Percentiles rank a stretch among this genome's conserved stretches.
Conservation (phyloP, 2,888 invertebrate genomes). For the Cryptus viduatorius region DNA sequence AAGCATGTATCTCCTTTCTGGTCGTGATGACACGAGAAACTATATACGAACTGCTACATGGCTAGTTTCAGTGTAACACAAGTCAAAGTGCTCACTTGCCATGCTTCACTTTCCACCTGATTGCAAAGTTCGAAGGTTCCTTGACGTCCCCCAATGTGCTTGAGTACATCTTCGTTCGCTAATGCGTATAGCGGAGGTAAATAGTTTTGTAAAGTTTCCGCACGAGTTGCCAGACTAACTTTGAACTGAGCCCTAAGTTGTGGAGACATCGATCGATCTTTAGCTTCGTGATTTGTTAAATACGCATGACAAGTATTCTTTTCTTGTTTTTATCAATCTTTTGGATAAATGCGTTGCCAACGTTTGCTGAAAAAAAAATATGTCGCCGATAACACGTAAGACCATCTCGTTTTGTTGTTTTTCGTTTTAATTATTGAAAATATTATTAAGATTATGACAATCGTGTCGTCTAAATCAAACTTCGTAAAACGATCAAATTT, state of each 20-base stretch:
- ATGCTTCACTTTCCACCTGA: conserved; percentile 31
- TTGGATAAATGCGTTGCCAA: conserved; percentile 58
- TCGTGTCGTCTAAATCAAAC: neutral
- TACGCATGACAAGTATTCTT: neutral
- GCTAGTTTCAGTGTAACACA: conserved; percentile 41
- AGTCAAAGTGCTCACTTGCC: conserved; percentile 32
- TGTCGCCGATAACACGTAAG: conserved; percentile 37
- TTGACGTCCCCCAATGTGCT: neutral
- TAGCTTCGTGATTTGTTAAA: neutral
- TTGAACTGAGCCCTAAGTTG: neutral
- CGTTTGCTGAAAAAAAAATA: conserved; percentile 61
- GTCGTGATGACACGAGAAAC: conserved; percentile 18
- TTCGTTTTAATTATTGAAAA: neutral
- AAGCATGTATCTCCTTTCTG: neutral
- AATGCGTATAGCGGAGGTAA: conserved; percentile 7
- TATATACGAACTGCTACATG: conserved; percentile 17
- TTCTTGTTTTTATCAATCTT: neutral
- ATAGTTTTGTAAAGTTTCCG: neutral
- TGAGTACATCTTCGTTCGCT: conserved; percentile 36
- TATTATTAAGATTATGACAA: neutral
- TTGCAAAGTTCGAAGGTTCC: conserved; percentile 61
- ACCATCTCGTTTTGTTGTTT: neutral
- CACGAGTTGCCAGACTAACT: conserved; percentile 6
- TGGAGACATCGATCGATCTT: conserved; percentile 42
- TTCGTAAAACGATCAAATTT: neutral